Evolutionary conservation across 2,888 invertebrate genomes (phyloP).

Genomic region (Dolichopus griseipennis): DNA sequence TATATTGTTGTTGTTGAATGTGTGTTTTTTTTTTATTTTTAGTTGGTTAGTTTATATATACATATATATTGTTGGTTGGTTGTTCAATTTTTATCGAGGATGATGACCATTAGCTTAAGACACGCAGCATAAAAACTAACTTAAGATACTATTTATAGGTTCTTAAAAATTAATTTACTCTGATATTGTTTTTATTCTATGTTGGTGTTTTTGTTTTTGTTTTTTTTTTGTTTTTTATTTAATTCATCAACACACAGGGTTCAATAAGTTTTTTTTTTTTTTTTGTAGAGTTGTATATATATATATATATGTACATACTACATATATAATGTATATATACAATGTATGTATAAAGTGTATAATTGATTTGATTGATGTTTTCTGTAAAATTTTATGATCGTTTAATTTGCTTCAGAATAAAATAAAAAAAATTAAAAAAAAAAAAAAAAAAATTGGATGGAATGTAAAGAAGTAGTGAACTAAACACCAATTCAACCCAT

Average conservation of each 20-base stretch:
- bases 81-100: not conserved
- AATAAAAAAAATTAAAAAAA: not conserved
- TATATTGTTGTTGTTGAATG: not conserved
- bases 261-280: too few species aligned
- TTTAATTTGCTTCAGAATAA: not conserved
- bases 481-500: too few species aligned
- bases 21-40: not conserved
- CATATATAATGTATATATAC: not conserved
- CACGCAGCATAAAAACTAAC: not conserved
- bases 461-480: too few species aligned
- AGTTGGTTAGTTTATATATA: not conserved
- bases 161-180: conserved; percentile 4
- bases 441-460: too few species aligned
- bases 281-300: too few species aligned
- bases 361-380: conserved; percentile 4
- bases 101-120: conserved; percentile 4
- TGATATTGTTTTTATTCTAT: not conserved
- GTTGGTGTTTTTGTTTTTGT: not conserved
- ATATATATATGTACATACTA: not conserved
- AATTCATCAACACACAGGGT: not conserved
- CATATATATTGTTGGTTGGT: not conserved
- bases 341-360: not conserved
- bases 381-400: conserved; percentile 6
- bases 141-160: conserved; percentile 6
- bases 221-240: not conserved